These are phyloP conservation scores for Zaprionus tsacasi DNA, from an alignment of 1,140 invertebrate genomes.

Conservation along the genomic window DNA sequence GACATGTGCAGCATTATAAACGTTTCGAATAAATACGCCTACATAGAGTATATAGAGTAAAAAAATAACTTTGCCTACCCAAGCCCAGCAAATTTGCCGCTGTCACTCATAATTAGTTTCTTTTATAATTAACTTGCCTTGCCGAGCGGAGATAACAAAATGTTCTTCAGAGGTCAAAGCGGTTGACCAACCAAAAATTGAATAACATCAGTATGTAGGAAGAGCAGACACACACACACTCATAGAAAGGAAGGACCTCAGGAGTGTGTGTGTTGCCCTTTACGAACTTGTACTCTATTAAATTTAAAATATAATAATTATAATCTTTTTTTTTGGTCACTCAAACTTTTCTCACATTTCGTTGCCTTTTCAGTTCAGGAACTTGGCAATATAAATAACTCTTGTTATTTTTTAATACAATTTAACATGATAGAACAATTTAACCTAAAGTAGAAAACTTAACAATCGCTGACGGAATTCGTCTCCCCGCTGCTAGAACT, in stretches of 20 bases:
- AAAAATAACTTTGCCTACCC: slow-evolving; percentile 16
- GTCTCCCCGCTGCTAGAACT: too few relatives aligned
- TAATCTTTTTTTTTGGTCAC: too few relatives aligned
- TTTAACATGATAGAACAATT: too few relatives aligned
- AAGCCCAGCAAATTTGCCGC: slow-evolving; percentile 5
- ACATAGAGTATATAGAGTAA: neutral
- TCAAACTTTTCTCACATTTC: too few relatives aligned
- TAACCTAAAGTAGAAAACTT: too few relatives aligned
- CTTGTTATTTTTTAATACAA: too few relatives aligned
- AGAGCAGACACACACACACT: neutral
- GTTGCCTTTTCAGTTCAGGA: too few relatives aligned
- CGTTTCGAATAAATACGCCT: slow-evolving; percentile 4
- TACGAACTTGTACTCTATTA: neutral
- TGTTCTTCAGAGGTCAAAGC: slow-evolving; percentile 15
- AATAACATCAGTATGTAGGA: neutral
- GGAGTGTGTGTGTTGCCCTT: neutral
- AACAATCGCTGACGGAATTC: too few relatives aligned
- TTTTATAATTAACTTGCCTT: slow-evolving; percentile 33
- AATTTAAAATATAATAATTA: neutral
- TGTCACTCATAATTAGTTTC: slow-evolving; percentile 34
- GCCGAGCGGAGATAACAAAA: slow-evolving; percentile 8
- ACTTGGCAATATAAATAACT: too few relatives aligned
- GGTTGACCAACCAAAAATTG: slow-evolving; percentile 15
- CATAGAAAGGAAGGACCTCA: neutral
- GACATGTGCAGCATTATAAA: slow-evolving; percentile 7